Evolutionary conservation across 2,888 invertebrate genomes (phyloP).

Genomic region (Euplexia lucipara): DNA sequence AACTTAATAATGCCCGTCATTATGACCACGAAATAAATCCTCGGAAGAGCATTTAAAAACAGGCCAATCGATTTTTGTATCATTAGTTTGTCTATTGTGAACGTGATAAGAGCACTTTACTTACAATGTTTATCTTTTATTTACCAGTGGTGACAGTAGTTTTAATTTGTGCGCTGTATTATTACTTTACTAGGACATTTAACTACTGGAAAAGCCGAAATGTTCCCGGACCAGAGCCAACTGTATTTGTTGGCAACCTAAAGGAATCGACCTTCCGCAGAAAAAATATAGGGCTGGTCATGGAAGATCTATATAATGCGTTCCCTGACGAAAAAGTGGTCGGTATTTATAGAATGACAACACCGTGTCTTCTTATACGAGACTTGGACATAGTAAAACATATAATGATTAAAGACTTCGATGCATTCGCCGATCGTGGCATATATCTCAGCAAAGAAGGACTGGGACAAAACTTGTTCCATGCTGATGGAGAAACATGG

Average conservation of each 20-base stretch:
- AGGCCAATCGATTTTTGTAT: background rate
- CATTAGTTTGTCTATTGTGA: conserved; percentile 3
- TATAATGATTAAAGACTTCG: conserved; percentile 78
- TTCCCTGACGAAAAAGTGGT: conserved; percentile 77
- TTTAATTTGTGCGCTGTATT: conserved; percentile 58
- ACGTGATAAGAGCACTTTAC: conserved; percentile 3
- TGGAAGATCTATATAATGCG: conserved; percentile 42
- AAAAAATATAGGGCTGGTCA: conserved; percentile 27
- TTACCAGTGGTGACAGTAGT: conserved; percentile 30
- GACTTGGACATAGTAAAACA: too few relatives aligned
- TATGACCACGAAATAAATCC: too few relatives aligned
- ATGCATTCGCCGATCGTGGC: conserved; percentile 74
- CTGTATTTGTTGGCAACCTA: conserved; percentile 73
- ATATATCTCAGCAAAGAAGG: conserved; percentile 72
- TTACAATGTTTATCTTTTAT: conserved; percentile 41
- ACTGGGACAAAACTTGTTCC: conserved; percentile 75
- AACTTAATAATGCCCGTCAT: too few relatives aligned
- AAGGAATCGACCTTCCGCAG: conserved; percentile 56
- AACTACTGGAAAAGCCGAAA: conserved; percentile 75
- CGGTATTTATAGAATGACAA: conserved; percentile 76
- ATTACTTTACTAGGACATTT: too few relatives aligned
- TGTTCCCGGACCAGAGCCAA: conserved; percentile 71
- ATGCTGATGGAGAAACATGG: conserved; percentile 76
- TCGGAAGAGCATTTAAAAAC: conserved; percentile 33
- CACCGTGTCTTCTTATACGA: conserved; percentile 72